Conservation (phyloP, 2,888 invertebrate genomes). For the Matsumyia berberina region DNA sequence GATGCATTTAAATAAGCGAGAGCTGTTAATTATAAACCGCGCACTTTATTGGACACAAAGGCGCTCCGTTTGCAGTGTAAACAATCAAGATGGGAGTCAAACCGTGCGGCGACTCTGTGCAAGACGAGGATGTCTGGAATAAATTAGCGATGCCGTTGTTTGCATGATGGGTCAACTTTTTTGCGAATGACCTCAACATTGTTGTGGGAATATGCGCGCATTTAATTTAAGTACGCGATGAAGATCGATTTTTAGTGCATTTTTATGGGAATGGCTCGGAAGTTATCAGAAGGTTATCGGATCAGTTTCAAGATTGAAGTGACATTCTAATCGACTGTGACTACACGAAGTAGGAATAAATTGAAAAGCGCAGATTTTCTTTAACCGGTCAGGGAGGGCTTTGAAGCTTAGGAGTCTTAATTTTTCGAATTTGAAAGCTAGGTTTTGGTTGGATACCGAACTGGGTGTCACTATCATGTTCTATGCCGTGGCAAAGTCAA, state of each 20-base stretch:
- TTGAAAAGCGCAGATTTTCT: too few species aligned
- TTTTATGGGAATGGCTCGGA: not conserved
- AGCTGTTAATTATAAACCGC: constrained; percentile 4
- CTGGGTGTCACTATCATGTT: too few species aligned
- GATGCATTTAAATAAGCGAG: too few species aligned
- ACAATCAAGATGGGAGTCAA: constrained; percentile 24
- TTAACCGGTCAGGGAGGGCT: too few species aligned
- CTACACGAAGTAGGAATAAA: too few species aligned
- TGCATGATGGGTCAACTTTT: not conserved
- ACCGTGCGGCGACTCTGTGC: constrained; percentile 12
- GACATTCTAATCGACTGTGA: too few species aligned
- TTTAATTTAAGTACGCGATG: constrained; percentile 8
- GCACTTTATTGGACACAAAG: constrained; percentile 25
- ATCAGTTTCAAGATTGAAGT: too few species aligned
- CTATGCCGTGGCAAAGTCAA: too few species aligned
- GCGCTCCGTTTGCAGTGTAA: constrained; percentile 24
- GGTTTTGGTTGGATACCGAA: too few species aligned
- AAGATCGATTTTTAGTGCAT: not conserved
- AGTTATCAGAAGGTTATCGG: too few species aligned
- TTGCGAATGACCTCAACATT: constrained; percentile 44
- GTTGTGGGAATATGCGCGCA: constrained; percentile 11
- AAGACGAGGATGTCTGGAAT: constrained; percentile 25
- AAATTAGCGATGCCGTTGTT: constrained; percentile 7
- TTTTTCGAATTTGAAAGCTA: too few species aligned
- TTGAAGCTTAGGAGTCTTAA: too few species aligned